Percentiles rank a stretch among this genome's conserved stretches.
Conservation (phyloP, 2,113 vertebrate genomes). For the Ploceus nigricollis region DNA sequence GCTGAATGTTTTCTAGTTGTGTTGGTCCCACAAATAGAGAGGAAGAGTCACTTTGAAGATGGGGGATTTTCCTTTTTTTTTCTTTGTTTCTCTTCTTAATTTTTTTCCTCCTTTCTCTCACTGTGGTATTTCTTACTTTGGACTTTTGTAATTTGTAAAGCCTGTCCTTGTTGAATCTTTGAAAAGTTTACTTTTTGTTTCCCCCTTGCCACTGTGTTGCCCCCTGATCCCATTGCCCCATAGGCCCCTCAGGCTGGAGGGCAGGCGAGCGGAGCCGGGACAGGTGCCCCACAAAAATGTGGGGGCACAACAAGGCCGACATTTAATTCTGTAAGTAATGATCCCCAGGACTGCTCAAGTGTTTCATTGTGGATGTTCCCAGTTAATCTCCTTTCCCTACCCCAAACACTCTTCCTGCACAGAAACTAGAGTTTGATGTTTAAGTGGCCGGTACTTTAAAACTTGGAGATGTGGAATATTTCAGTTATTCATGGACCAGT, state of each 20-base stretch:
- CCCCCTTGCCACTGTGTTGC: conserved; percentile 57
- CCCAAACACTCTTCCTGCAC: conserved; percentile 26
- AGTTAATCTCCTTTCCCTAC: background rate
- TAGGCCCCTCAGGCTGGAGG: conserved; percentile 74
- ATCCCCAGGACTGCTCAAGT: conserved; percentile 28
- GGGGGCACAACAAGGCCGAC: conserved; percentile 74
- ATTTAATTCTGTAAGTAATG: conserved; percentile 83
- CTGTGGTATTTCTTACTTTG: background rate
- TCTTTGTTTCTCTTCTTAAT: background rate
- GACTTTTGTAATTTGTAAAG: conserved; percentile 4
- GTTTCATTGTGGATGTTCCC: conserved; percentile 15
- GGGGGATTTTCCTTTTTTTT: background rate
- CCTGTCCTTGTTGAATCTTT: conserved; percentile 57
- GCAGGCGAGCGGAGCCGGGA: conserved; percentile 72
- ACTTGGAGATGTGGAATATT: background rate
- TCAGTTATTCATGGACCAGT: background rate
- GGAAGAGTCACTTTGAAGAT: background rate
- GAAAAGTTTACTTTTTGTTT: conserved; percentile 69
- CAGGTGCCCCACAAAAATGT: conserved; percentile 78
- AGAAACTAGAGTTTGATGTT: background rate
- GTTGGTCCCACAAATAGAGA: background rate
- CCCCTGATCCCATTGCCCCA: conserved; percentile 49
- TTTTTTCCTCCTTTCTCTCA: background rate
- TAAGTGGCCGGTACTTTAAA: background rate
- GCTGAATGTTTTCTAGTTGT: background rate